Conservation (phyloP, 2,888 invertebrate species). For the Lydus trimaculatus region DNA sequence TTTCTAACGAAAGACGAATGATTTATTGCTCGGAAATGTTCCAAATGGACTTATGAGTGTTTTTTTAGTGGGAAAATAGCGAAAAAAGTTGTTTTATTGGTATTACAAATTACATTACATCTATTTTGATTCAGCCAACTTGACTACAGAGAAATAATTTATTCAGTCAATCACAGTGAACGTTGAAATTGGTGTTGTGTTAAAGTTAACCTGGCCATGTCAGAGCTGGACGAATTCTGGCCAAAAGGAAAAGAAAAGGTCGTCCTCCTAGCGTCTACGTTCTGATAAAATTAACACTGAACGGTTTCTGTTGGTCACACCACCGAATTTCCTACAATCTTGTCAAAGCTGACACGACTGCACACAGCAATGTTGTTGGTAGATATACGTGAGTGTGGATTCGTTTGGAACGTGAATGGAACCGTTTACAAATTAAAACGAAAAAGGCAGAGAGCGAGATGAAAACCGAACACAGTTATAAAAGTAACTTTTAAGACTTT, state of each 20-base stretch:
- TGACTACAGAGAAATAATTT: too few species aligned
- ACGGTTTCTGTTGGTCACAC: neutral
- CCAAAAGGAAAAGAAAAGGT: too few species aligned
- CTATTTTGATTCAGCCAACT: too few species aligned
- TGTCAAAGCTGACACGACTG: neutral
- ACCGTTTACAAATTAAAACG: neutral
- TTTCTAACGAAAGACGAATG: constrained; percentile 15
- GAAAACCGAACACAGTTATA: too few species aligned
- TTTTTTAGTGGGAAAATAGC: neutral
- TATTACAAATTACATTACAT: too few species aligned
- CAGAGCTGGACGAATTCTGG: too few species aligned
- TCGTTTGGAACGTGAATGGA: neutral
- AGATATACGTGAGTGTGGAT: neutral
- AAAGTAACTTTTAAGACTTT: neutral
- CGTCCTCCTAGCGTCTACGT: too few species aligned
- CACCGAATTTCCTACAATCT: neutral
- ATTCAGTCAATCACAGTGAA: too few species aligned
- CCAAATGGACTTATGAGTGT: neutral
- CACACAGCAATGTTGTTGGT: too few species aligned
- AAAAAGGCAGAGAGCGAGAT: neutral
- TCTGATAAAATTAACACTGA: neutral
- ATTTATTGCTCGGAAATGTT: constrained; percentile 15
- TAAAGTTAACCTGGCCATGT: too few species aligned
- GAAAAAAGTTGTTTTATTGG: too few species aligned
- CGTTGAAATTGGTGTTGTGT: too few species aligned